These are phyloP conservation scores for Sipha flava DNA, from an alignment of 1,140 invertebrate species.

Conservation along the genomic window DNA sequence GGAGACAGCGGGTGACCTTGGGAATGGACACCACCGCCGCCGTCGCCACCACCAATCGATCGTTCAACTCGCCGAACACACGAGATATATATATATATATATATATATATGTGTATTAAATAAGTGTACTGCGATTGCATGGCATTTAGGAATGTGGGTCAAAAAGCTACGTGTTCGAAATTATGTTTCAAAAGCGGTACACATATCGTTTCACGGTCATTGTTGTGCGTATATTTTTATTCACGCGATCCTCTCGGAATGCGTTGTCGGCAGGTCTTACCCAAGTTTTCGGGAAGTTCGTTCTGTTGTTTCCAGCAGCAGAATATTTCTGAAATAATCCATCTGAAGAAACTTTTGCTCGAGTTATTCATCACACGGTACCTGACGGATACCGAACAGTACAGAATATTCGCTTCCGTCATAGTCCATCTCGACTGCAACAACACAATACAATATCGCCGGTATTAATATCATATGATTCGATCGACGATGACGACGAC, in stretches of 20 bases:
- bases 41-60: slow-evolving; percentile 15
- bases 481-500: too few species aligned
- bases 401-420: slow-evolving; percentile 30
- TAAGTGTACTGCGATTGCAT: slow-evolving; percentile 3
- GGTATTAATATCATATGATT: neutral
- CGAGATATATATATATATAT: too few species aligned
- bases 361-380: slow-evolving; percentile 34
- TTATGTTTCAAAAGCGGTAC: neutral
- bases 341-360: slow-evolving; percentile 34
- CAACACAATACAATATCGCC: neutral
- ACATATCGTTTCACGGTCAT: neutral
- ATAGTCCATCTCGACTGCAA: slow-evolving; percentile 33
- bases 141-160: slow-evolving; percentile 27
- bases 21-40: neutral
- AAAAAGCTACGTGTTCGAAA: neutral
- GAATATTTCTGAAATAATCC: slow-evolving; percentile 33
- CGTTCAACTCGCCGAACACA: slow-evolving; percentile 26
- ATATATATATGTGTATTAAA: too few species aligned
- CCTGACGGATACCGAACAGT: slow-evolving; percentile 29
- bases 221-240: neutral
- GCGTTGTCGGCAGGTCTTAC: slow-evolving; percentile 11
- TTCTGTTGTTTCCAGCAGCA: slow-evolving; percentile 34
- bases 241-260: neutral
- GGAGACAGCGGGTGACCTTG: slow-evolving; percentile 1
- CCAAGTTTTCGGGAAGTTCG: slow-evolving; percentile 32